Percentiles rank a stretch among this genome's conserved stretches.
Conservation (phyloP, 2,113 vertebrate genomes). For the Cinclus mexicanus region DNA sequence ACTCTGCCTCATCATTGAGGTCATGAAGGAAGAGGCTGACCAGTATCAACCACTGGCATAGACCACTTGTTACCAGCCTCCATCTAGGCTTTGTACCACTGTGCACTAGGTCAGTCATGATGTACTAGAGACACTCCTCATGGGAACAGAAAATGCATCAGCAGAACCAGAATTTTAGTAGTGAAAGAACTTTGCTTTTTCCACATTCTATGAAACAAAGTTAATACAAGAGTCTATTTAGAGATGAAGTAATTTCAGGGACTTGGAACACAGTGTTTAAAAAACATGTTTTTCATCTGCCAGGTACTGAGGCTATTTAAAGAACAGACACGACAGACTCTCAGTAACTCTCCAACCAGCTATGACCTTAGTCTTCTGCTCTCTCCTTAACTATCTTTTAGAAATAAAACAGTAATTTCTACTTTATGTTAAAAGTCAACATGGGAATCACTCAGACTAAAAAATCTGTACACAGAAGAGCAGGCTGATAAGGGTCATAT, state of each 20-base stretch:
- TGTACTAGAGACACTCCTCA: neutral
- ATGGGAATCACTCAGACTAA: neutral
- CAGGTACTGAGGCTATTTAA: slow-evolving; percentile 23
- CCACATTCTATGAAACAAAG: neutral
- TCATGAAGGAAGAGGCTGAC: neutral
- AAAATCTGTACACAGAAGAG: neutral
- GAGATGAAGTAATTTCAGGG: neutral
- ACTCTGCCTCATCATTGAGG: neutral
- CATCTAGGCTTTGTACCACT: neutral
- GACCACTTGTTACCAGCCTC: neutral
- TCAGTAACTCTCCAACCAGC: neutral
- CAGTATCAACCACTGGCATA: neutral
- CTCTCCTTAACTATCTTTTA: neutral
- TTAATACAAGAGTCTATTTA: neutral
- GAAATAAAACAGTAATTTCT: neutral
- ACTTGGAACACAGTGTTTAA: slow-evolving; percentile 12
- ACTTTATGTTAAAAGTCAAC: neutral
- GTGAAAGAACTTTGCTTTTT: neutral
- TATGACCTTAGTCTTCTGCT: neutral
- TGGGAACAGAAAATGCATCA: neutral
- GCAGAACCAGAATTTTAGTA: neutral
- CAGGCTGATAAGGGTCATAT: neutral
- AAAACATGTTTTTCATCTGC: slow-evolving; percentile 31
- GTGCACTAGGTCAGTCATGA: neutral
- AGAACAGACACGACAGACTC: neutral